These are phyloP conservation scores for Syngnathus floridae DNA, from an alignment of 2,113 vertebrate genomes.

Conservation along the genomic window DNA sequence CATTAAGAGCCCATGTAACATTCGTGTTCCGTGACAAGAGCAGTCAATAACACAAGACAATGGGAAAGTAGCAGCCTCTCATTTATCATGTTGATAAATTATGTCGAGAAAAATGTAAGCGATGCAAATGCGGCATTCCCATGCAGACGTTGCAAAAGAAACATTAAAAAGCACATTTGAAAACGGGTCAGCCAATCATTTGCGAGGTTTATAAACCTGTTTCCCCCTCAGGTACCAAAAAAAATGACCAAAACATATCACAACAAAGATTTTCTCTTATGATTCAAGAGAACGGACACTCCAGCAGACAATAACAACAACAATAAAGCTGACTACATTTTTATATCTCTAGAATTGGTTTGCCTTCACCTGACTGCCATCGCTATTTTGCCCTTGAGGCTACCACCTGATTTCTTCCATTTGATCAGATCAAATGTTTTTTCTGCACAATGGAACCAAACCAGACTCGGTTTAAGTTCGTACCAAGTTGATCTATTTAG, in stretches of 20 bases:
- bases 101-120: conserved; percentile 28
- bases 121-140: conserved; percentile 54
- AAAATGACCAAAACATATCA: background rate
- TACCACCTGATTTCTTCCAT: background rate
- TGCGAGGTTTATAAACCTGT: background rate
- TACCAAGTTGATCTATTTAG: background rate
- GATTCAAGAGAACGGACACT: background rate
- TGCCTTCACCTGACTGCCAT: background rate
- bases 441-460: background rate
- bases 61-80: conserved; percentile 25
- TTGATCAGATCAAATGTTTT: background rate
- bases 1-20: conserved; percentile 14
- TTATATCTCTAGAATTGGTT: too few relatives aligned
- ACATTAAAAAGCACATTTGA: conserved; percentile 14
- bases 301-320: background rate
- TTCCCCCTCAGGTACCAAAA: background rate
- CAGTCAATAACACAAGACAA: conserved; percentile 30
- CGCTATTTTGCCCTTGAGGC: background rate
- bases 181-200: background rate
- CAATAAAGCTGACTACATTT: conserved; percentile 6
- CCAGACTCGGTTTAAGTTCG: background rate
- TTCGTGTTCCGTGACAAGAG: conserved; percentile 20
- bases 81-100: conserved; percentile 49
- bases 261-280: background rate
- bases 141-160: conserved; percentile 42